phyloP scores from a whole-genome alignment of 2,888 invertebrate genomes.

The Norana najaformis region DNA sequence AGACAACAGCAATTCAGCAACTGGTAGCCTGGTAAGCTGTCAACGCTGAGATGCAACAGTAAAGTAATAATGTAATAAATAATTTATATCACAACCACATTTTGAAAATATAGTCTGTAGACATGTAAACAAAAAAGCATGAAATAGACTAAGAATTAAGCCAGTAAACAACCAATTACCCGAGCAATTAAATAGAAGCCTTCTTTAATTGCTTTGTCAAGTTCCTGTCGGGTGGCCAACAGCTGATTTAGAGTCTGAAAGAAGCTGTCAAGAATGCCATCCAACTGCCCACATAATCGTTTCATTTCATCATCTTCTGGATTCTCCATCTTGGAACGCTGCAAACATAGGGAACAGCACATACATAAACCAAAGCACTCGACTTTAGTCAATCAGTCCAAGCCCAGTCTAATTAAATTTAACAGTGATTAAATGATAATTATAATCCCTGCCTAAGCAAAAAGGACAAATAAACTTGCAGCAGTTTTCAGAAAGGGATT shows the following conservation, averaged over 20 bases:
- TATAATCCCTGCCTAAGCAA: background rate
- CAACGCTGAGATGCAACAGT: background rate
- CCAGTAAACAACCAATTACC: slow-evolving; percentile 26
- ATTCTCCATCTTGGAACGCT: background rate
- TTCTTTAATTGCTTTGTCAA: slow-evolving; percentile 36
- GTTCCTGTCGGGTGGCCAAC: slow-evolving; percentile 28
- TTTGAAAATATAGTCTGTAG: background rate
- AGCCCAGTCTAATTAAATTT: background rate
- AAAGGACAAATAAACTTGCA: background rate
- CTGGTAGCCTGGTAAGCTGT: background rate
- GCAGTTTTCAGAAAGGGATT: background rate
- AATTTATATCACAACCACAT: background rate
- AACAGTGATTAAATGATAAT: background rate
- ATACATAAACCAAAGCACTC: background rate
- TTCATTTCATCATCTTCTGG: background rate
- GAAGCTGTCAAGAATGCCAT: slow-evolving; percentile 29
- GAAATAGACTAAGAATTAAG: background rate
- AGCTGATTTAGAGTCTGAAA: slow-evolving; percentile 37
- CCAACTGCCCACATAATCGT: slow-evolving; percentile 22
- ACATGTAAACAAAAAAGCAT: background rate
- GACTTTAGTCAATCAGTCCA: background rate
- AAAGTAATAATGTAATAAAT: background rate
- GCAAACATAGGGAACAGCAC: background rate
- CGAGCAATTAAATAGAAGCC: slow-evolving; percentile 39
- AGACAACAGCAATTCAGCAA: background rate